Evolutionary conservation across 2,888 invertebrate species (phyloP), one percentile per base, ranked within the genome.

Genomic region (Tubulanus polymorphus): DNA sequence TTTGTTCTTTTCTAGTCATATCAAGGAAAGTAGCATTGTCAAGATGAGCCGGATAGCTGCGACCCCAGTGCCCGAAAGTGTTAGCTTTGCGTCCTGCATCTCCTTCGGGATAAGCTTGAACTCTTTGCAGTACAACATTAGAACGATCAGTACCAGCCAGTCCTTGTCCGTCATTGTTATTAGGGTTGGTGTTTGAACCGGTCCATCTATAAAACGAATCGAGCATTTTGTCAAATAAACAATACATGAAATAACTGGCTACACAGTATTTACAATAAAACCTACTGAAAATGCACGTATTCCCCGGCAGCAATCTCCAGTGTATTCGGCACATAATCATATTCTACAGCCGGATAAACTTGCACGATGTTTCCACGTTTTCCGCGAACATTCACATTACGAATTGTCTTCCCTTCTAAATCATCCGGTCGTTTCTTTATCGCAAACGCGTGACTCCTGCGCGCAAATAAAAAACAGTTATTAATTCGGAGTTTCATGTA

Each of bases 301-400:
- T 75, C 71, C 27, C 64, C 69, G 10, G 49, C 50, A n/a, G 63
- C 53, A 32, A 71, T 53, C 55, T 71, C 69, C 37, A 77, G 59
- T 3, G 64, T 67, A 60, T 76, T 76, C 5, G 78, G 78, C 10
- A 75, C 72, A 69, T 74, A 77, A 64, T 78, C 78, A 56, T 78
- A 78, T 62, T 78, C 78, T 28, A 78, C 76, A 6, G 72, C 70
- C 5, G 78, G 78, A 58, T 74, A 78, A 20, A 77, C 77, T 63
- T 79, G 78, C 3, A 79, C 78, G 52, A 79, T 79, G 60, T 79
- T 79, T 32, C 79, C 78, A 25, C 79, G 59, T 57, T 79, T 79
- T 6, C 79, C 79, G n/a, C 76, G 64, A 1, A 78, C 76, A 63
- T 79, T 79, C 54, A 79, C 37, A 57, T 79, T 79, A 56, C 74